Evolutionary conservation across 2,797 vertebrate genomes (phyloP).

Genomic region (Eutrigla gurnardus): DNA sequence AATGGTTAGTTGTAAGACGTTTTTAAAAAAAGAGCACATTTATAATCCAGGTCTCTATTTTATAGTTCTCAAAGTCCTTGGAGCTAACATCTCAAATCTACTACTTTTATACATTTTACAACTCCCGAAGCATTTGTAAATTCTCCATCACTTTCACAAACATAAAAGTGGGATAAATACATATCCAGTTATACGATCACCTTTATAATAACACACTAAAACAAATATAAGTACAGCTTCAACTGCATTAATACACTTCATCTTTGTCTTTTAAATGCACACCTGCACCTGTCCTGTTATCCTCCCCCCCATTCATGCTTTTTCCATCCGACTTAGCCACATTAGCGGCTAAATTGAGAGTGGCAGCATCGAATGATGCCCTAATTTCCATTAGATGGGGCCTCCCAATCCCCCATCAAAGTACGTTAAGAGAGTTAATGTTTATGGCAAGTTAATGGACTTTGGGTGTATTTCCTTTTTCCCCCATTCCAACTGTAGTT

Average conservation of each 20-base stretch:
- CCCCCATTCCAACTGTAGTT: slow-evolving; percentile 75
- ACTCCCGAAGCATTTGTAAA: not conserved
- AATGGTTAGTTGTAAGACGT: not conserved
- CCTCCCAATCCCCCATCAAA: slow-evolving; percentile 78
- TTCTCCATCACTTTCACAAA: not conserved
- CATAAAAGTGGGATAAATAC: not conserved
- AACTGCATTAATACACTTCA: not conserved
- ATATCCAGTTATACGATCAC: not conserved
- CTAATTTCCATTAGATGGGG: slow-evolving; percentile 79
- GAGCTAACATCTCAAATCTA: not conserved
- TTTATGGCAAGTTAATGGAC: slow-evolving; percentile 88
- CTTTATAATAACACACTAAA: slow-evolving; percentile 14
- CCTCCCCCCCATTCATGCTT: slow-evolving; percentile 12
- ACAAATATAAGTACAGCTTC: slow-evolving; percentile 23
- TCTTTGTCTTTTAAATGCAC: slow-evolving; percentile 20
- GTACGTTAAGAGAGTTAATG: slow-evolving; percentile 84
- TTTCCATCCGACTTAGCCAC: slow-evolving; percentile 69
- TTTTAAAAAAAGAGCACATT: not conserved
- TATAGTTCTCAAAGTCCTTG: not conserved
- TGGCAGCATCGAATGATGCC: slow-evolving; percentile 71
- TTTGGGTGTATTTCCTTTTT: slow-evolving; percentile 77
- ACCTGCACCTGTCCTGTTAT: slow-evolving; percentile 48
- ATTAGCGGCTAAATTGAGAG: slow-evolving; percentile 80
- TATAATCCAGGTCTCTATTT: not conserved
- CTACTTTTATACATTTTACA: not conserved